These are phyloP conservation scores for Drosophila prolongata DNA, from an alignment of 2,888 invertebrate genomes.

Conservation along the genomic window DNA sequence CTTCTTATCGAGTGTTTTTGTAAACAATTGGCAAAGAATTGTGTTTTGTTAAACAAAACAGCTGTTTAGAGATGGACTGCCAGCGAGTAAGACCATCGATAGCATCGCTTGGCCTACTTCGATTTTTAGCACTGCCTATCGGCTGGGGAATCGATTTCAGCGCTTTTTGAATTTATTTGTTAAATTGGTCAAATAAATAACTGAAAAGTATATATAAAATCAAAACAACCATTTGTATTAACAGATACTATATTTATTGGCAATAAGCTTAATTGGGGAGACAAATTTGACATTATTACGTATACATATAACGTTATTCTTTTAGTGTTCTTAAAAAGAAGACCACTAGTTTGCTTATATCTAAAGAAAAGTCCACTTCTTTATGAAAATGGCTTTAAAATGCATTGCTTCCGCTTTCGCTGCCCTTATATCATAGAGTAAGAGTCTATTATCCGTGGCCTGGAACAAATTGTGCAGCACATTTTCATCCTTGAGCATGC, in stretches of 20 bases:
- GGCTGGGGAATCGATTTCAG: slow-evolving; percentile 5
- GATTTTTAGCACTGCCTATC: neutral
- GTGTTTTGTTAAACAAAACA: slow-evolving; percentile 38
- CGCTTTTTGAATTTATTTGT: slow-evolving; percentile 14
- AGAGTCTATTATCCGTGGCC: too few relatives aligned
- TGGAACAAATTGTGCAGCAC: too few relatives aligned
- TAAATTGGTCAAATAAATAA: slow-evolving; percentile 10
- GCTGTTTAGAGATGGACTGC: slow-evolving; percentile 9
- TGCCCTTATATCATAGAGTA: too few relatives aligned
- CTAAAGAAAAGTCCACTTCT: too few relatives aligned
- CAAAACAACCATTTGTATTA: slow-evolving; percentile 19
- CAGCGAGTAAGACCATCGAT: slow-evolving; percentile 1
- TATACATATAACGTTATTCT: too few relatives aligned
- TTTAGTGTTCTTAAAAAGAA: too few relatives aligned
- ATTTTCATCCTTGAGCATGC: too few relatives aligned
- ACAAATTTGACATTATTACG: neutral
- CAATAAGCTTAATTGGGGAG: slow-evolving; percentile 3
- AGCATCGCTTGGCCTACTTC: neutral
- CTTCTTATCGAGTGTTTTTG: slow-evolving; percentile 10
- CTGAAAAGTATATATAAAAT: slow-evolving; percentile 20
- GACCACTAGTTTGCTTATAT: neutral
- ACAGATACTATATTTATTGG: slow-evolving; percentile 15
- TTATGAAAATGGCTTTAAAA: too few relatives aligned
- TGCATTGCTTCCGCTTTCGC: too few relatives aligned
- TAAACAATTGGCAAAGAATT: slow-evolving; percentile 29